Evolutionary conservation across 2,113 vertebrate genomes (phyloP).

Genomic region (Cebidichthys violaceus): DNA sequence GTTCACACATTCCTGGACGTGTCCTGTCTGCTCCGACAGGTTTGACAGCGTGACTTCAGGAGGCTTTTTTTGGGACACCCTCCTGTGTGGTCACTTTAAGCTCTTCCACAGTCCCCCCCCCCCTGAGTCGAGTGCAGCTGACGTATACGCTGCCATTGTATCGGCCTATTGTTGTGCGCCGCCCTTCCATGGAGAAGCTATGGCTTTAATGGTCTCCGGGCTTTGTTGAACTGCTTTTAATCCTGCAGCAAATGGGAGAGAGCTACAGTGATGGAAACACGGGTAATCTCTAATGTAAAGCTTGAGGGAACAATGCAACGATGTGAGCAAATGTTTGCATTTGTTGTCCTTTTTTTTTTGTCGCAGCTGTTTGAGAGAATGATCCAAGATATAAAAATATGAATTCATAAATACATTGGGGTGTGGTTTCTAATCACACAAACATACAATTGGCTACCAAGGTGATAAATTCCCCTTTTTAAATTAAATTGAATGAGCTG

Average conservation of each 20-base stretch:
- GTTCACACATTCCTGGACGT: not conserved
- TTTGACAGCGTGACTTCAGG: not conserved
- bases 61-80: not conserved
- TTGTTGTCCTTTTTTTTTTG: not conserved
- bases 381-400: not conserved
- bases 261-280: conserved; percentile 31
- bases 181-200: conserved; percentile 46
- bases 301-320: conserved; percentile 9
- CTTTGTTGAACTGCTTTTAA: conserved; percentile 54
- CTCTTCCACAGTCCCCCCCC: conserved; percentile 9
- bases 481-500: not conserved
- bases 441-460: not conserved
- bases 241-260: conserved; percentile 50
- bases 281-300: conserved; percentile 58
- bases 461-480: not conserved
- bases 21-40: not conserved
- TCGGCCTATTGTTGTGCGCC: conserved; percentile 55
- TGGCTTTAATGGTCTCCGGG: conserved; percentile 67
- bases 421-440: not conserved
- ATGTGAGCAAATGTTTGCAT: conserved; percentile 30
- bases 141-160: conserved; percentile 37
- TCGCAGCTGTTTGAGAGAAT: not conserved
- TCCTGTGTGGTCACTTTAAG: conserved; percentile 45
- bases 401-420: not conserved
- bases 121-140: conserved; percentile 44